Evolutionary conservation across 1,140 invertebrate genomes (phyloP).

Genomic region (Ceratosolen fusciceps): DNA sequence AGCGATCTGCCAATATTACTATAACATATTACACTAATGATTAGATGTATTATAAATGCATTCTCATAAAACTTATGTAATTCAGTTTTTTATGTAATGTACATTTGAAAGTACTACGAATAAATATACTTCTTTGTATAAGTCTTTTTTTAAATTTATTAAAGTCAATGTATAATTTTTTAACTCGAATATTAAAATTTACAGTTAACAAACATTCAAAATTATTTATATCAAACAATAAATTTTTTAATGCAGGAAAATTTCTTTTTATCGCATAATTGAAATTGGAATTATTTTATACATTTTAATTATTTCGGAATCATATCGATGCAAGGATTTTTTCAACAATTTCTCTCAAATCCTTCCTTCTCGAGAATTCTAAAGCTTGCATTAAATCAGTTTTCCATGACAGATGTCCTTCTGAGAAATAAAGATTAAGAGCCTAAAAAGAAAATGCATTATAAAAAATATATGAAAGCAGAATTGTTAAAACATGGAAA

Average conservation of each 20-base stretch:
- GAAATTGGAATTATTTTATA: too few species aligned
- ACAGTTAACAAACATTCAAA: not conserved
- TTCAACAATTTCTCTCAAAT: slow-evolving; percentile 60
- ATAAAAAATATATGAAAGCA: slow-evolving; percentile 19
- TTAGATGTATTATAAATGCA: slow-evolving; percentile 42
- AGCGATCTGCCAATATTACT: slow-evolving; percentile 37
- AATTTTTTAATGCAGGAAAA: slow-evolving; percentile 6
- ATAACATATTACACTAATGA: slow-evolving; percentile 42
- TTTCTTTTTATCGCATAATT: too few species aligned
- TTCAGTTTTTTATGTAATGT: slow-evolving; percentile 53
- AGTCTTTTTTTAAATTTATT: slow-evolving; percentile 21
- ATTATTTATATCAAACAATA: not conserved
- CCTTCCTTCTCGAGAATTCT: slow-evolving; percentile 58
- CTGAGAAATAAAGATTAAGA: slow-evolving; percentile 56
- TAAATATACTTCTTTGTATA: slow-evolving; percentile 47
- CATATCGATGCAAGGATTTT: slow-evolving; percentile 50
- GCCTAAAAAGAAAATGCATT: slow-evolving; percentile 53
- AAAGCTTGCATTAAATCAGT: slow-evolving; percentile 58
- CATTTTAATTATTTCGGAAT: slow-evolving; percentile 11
- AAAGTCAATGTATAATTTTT: not conserved
- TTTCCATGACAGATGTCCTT: slow-evolving; percentile 56
- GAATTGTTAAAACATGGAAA: slow-evolving; percentile 29
- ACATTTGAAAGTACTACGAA: slow-evolving; percentile 51
- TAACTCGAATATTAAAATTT: not conserved
- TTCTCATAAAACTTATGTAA: slow-evolving; percentile 47